Conservation (phyloP, 2,797 vertebrate genomes). For the Petrocephalus sullivani region DNA sequence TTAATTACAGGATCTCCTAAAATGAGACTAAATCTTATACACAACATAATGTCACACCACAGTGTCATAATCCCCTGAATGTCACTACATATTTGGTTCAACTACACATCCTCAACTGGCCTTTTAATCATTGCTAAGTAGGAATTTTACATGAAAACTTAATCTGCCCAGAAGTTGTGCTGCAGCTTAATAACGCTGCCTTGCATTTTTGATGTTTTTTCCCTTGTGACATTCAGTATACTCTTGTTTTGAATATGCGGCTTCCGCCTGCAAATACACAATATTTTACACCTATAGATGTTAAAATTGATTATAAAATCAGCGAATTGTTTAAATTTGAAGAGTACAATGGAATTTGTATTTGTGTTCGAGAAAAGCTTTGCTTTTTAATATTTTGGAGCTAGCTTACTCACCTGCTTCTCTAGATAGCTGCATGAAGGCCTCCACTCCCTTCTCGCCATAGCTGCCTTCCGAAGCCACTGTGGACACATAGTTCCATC, state of each 20-base stretch:
- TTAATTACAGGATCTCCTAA: neutral
- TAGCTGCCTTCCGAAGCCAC: conserved; percentile 90
- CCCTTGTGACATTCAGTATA: conserved; percentile 3
- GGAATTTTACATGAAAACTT: conserved; percentile 10
- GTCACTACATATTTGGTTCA: conserved; percentile 14
- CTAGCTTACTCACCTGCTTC: conserved; percentile 70
- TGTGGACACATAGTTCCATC: conserved; percentile 90
- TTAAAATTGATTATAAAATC: neutral
- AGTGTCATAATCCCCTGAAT: conserved; percentile 2
- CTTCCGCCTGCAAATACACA: neutral
- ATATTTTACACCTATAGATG: neutral
- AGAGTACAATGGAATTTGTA: neutral
- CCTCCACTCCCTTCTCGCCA: conserved; percentile 88
- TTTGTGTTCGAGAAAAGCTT: neutral
- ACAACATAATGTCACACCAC: conserved; percentile 7
- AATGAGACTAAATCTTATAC: neutral
- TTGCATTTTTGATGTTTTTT: conserved; percentile 8
- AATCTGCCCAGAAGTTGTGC: conserved; percentile 14
- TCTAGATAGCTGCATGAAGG: conserved; percentile 86
- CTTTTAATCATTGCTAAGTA: conserved; percentile 10
- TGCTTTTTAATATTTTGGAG: neutral
- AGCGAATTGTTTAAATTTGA: neutral
- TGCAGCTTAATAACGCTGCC: conserved; percentile 13
- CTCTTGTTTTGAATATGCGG: neutral
- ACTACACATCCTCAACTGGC: neutral